A percentile compares a stretch with the other conserved stretches of the same genome.
These are phyloP conservation scores for Diacarnus erythraeanus DNA, from an alignment of 37 sponge, comb jelly and placozoan species.

Conservation along the genomic window DNA sequence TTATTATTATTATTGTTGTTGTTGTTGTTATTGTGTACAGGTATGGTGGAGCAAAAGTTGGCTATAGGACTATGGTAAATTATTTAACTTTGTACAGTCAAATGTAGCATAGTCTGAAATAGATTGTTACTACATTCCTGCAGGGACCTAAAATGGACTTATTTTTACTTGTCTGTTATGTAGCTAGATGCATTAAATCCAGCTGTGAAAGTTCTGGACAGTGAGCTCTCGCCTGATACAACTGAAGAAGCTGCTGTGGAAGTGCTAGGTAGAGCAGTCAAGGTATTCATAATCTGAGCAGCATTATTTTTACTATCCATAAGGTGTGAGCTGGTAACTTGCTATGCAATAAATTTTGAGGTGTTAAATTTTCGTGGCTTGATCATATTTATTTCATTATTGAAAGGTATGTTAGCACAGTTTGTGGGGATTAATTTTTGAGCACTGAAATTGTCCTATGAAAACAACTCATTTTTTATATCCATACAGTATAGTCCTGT, in stretches of 20 bases:
- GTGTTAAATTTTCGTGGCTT: background rate
- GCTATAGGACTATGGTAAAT: constrained; percentile 81
- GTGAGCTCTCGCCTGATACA: background rate
- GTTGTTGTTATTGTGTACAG: too few relatives aligned
- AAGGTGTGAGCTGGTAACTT: background rate
- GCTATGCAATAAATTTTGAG: background rate
- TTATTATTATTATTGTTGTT: background rate
- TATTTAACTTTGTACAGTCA: too few relatives aligned
- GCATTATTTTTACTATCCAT: background rate
- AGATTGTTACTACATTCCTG: too few relatives aligned
- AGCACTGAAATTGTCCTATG: too few relatives aligned
- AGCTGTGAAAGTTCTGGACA: constrained; percentile 28
- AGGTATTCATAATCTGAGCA: background rate
- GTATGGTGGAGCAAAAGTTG: constrained; percentile 76
- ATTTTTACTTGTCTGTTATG: background rate
- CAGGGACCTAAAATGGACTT: background rate
- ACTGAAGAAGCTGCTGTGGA: constrained; percentile 13
- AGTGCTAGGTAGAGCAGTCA: constrained; percentile 1
- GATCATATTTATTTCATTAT: background rate
- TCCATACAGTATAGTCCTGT: too few relatives aligned
- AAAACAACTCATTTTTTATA: too few relatives aligned
- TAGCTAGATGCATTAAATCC: constrained; percentile 61
- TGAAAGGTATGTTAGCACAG: background rate
- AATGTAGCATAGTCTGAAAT: too few relatives aligned
- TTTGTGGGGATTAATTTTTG: too few relatives aligned